phyloP scores from a whole-genome alignment of 2,888 invertebrate species.

The Myopa testacea region DNA sequence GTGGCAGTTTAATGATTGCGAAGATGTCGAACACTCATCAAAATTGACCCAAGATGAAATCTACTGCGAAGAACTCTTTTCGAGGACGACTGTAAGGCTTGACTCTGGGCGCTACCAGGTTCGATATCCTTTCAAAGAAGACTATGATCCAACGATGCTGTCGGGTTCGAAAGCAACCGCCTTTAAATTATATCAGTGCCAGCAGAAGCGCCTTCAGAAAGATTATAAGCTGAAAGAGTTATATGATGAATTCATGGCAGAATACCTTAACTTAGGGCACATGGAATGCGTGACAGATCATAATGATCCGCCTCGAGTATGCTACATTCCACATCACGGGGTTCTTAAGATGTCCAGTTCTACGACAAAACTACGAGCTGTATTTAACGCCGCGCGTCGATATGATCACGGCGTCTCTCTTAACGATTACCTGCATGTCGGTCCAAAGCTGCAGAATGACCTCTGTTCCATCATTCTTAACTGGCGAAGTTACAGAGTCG shows the following conservation, averaged over 20 bases:
- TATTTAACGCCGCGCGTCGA: slow-evolving; percentile 9
- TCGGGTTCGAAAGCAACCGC: slow-evolving; percentile 39
- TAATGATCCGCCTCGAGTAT: slow-evolving; percentile 1
- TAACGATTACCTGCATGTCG: slow-evolving; percentile 45
- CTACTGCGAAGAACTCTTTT: slow-evolving; percentile 23
- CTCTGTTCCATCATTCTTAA: slow-evolving; percentile 7
- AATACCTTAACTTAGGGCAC: no score
- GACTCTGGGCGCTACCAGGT: slow-evolving; percentile 32
- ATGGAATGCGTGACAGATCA: no score
- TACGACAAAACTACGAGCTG: slow-evolving; percentile 42
- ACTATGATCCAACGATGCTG: slow-evolving; percentile 19
- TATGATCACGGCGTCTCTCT: slow-evolving; percentile 27
- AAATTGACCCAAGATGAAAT: slow-evolving; percentile 4
- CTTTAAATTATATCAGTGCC: slow-evolving; percentile 19
- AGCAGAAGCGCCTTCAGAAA: slow-evolving; percentile 36
- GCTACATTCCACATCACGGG: slow-evolving; percentile 39
- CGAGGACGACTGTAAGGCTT: slow-evolving; percentile 28
- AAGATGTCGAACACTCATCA: no score
- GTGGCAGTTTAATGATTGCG: no score
- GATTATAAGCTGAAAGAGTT: slow-evolving; percentile 32
- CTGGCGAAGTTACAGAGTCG: background rate
- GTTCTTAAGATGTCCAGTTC: slow-evolving; percentile 42
- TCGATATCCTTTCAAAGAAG: slow-evolving; percentile 41
- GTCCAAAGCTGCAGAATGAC: slow-evolving; percentile 44
- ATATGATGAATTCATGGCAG: slow-evolving; percentile 4